A percentile compares a stretch with the other conserved stretches of the same genome.
Evolutionary conservation across 2,888 invertebrate genomes (phyloP).

Genomic region (Ennomos erosarius): DNA sequence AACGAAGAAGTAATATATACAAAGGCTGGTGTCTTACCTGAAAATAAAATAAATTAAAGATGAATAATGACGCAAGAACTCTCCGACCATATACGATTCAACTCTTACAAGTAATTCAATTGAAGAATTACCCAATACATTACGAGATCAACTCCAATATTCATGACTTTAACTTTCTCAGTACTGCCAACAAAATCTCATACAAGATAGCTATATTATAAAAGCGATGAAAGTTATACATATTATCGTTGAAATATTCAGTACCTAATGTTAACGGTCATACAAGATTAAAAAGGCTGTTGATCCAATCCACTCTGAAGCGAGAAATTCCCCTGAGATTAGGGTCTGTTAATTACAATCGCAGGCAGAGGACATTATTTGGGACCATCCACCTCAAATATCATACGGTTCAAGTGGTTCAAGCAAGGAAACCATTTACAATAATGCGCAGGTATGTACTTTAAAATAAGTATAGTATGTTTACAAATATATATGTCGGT

Average conservation of each 20-base stretch:
- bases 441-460: neutral
- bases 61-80: constrained; percentile 11
- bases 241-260: constrained; percentile 2
- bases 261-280: constrained; percentile 9
- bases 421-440: constrained; percentile 5
- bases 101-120: constrained; percentile 15
- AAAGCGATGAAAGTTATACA: constrained; percentile 12
- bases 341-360: too few species aligned
- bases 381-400: too few species aligned
- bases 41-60: constrained; percentile 20
- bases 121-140: constrained; percentile 16
- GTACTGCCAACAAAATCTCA: neutral
- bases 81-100: neutral
- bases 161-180: constrained; percentile 29
- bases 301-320: too few species aligned
- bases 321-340: too few species aligned
- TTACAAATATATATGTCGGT: too few species aligned
- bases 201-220: constrained; percentile 8
- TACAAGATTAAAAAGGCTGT: neutral
- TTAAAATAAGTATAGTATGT: too few species aligned
- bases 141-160: constrained; percentile 8
- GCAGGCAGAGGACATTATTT: too few species aligned
- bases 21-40: constrained; percentile 25
- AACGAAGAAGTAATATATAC: too few species aligned
- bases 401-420: too few species aligned